A percentile compares a stretch with the other conserved stretches of the same genome.
These are phyloP conservation scores for Xenotilapia longispinis DNA, from an alignment of 2,113 vertebrate species.

Conservation along the genomic window DNA sequence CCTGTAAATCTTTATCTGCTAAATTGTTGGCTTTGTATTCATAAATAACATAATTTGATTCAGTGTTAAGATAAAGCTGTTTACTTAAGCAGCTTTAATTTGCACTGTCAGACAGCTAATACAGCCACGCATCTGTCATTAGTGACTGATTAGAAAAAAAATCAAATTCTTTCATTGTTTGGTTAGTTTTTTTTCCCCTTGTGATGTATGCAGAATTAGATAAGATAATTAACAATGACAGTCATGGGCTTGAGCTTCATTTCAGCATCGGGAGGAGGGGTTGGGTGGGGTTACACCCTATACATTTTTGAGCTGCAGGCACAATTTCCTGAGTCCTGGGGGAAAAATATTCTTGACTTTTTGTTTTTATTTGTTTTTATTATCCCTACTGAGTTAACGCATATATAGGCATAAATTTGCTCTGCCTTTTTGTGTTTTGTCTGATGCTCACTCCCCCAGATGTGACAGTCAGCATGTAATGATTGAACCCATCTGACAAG, in stretches of 20 bases:
- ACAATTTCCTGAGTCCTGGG: background rate
- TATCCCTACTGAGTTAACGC: accelerated
- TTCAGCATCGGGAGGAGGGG: background rate
- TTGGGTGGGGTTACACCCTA: background rate
- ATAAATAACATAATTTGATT: background rate
- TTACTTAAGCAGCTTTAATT: background rate
- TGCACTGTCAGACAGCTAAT: background rate
- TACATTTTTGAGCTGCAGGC: background rate
- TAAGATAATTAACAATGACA: background rate
- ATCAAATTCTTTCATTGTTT: background rate
- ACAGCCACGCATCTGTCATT: accelerated
- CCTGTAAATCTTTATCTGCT: background rate
- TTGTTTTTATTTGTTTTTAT: background rate
- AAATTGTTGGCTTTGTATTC: background rate
- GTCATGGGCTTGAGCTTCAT: background rate
- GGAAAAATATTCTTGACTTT: background rate
- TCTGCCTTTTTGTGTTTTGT: background rate
- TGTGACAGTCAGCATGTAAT: background rate
- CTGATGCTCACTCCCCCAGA: background rate
- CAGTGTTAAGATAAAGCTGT: background rate
- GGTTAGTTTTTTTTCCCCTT: accelerated
- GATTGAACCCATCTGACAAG: background rate
- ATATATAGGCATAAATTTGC: background rate
- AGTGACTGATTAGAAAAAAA: background rate
- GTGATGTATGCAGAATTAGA: background rate